phyloP scores from a whole-genome alignment of 2,113 vertebrate genomes.

The Gopherus flavomarginatus region DNA sequence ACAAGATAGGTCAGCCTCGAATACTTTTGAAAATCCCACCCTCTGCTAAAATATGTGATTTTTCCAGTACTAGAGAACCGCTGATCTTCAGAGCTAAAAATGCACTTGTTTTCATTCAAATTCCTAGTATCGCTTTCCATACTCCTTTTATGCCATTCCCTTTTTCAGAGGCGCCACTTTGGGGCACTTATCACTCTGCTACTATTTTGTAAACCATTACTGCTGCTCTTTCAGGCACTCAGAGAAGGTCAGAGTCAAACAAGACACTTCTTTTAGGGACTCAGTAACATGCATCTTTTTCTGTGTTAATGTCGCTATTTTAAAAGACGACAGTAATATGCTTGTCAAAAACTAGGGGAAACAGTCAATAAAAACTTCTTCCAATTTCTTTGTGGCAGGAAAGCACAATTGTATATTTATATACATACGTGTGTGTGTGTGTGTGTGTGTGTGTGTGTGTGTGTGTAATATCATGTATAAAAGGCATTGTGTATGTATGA shows the following conservation, averaged over 20 bases:
- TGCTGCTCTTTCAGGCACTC: not conserved
- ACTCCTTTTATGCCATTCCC: not conserved
- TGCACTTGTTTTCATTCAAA: not conserved
- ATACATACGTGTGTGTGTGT: not conserved
- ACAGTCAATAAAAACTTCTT: not conserved
- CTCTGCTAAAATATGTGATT: not conserved
- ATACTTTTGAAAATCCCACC: not conserved
- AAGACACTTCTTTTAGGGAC: not conserved
- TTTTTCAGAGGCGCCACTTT: not conserved
- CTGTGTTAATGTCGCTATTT: not conserved
- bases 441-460: not conserved
- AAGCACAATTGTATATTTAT: not conserved
- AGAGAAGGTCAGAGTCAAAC: not conserved
- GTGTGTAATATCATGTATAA: not conserved
- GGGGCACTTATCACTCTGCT: not conserved
- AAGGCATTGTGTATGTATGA: not conserved
- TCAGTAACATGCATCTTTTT: rapidly evolving
- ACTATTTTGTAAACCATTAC: not conserved
- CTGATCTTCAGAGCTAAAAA: not conserved
- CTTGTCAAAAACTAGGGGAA: not conserved
- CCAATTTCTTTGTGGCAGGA: not conserved
- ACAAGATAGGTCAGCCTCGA: not conserved
- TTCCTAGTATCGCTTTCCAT: not conserved
- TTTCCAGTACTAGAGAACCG: not conserved
- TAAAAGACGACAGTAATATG: not conserved